Percentiles rank a stretch among this genome's conserved stretches.
These are phyloP conservation scores for Drosophila picticornis DNA, from an alignment of 2,888 invertebrate genomes.

Conservation along the genomic window DNA sequence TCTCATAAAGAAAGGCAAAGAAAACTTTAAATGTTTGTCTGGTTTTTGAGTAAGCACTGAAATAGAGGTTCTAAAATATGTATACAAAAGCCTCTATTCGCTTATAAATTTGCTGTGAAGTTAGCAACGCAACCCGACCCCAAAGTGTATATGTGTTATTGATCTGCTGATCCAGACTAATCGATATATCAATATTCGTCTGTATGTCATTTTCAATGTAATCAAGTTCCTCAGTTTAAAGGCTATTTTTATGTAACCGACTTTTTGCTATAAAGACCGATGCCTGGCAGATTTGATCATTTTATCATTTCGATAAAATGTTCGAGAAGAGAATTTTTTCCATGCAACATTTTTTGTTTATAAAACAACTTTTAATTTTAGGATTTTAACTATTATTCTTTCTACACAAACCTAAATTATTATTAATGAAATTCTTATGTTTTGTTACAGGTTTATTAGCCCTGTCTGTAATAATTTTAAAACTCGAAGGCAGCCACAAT, in stretches of 20 bases:
- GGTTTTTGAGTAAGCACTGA: neutral
- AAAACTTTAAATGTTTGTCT: neutral
- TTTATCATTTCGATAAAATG: neutral
- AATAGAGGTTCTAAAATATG: neutral
- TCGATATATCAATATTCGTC: neutral
- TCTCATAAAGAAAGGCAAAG: too few relatives aligned
- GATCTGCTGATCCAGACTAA: neutral
- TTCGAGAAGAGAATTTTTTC: too few relatives aligned
- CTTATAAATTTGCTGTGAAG: neutral
- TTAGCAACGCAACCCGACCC: neutral
- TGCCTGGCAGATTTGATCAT: neutral
- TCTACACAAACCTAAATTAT: too few relatives aligned
- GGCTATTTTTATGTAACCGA: neutral
- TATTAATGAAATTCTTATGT: neutral
- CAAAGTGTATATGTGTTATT: neutral
- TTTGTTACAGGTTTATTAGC: conserved; percentile 48
- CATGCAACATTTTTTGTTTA: neutral
- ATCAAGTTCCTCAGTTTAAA: neutral
- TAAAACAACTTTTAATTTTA: neutral
- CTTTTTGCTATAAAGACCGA: neutral
- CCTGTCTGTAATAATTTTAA: conserved; percentile 18
- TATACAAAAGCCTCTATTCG: fast-evolving
- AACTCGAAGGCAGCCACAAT: conserved; percentile 41
- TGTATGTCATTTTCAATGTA: neutral
- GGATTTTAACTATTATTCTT: fast-evolving